Evolutionary conservation across 1,140 invertebrate species (phyloP).

Genomic region (Chrysoperla carnea): DNA sequence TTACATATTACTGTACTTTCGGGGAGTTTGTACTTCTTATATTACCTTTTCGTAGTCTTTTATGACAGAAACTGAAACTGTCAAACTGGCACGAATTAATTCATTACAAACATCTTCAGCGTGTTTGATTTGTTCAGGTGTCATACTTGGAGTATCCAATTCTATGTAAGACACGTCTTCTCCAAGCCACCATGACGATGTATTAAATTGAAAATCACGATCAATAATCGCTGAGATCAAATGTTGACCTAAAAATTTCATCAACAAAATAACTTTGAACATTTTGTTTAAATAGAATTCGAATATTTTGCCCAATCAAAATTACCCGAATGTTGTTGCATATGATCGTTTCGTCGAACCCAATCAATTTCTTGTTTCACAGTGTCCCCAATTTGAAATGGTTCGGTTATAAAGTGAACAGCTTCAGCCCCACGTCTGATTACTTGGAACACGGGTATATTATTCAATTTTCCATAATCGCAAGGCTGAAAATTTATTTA

Average conservation of each 20-base stretch:
- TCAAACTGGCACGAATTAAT: slow-evolving; percentile 37
- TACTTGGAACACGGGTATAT: slow-evolving; percentile 45
- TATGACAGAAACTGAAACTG: slow-evolving; percentile 42
- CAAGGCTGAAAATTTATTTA: slow-evolving; percentile 44
- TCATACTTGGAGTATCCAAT: slow-evolving; percentile 29
- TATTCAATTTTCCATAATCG: slow-evolving; percentile 51
- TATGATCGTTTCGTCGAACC: slow-evolving; percentile 65
- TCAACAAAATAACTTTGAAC: not conserved
- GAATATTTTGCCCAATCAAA: too few species aligned
- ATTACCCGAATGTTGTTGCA: slow-evolving; percentile 74
- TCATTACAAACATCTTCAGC: slow-evolving; percentile 48
- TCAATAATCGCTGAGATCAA: slow-evolving; percentile 63
- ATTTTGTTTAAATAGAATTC: too few species aligned
- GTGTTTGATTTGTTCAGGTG: slow-evolving; percentile 25
- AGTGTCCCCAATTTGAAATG: slow-evolving; percentile 35
- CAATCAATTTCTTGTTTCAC: slow-evolving; percentile 53
- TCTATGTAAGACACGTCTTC: slow-evolving; percentile 46
- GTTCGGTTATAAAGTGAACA: slow-evolving; percentile 42
- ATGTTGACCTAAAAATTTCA: slow-evolving; percentile 48
- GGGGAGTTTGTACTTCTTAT: too few species aligned
- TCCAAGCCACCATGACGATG: slow-evolving; percentile 67
- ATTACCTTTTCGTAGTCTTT: slow-evolving; percentile 23
- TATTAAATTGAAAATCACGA: slow-evolving; percentile 41
- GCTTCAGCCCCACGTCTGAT: slow-evolving; percentile 44
- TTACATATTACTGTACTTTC: too few species aligned